Evolutionary conservation across 2,888 invertebrate genomes (phyloP).

Genomic region (Entomobrya proxima): DNA sequence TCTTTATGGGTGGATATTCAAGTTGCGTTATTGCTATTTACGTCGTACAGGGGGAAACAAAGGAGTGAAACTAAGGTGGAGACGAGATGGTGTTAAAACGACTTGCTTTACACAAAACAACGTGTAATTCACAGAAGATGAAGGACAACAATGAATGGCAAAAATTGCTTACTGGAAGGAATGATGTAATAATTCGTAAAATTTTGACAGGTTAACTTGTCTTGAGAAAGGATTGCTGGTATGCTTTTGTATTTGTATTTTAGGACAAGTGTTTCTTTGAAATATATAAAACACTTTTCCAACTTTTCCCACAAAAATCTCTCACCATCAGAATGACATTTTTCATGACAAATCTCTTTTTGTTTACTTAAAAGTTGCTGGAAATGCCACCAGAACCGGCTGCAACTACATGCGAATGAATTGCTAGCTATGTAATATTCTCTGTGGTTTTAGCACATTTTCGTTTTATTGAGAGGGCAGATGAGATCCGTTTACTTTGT

Average conservation of each 20-base stretch:
- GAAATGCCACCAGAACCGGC: too few species aligned
- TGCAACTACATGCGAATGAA: too few species aligned
- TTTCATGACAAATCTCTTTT: not conserved
- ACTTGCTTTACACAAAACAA: constrained; percentile 1
- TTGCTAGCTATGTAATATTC: too few species aligned
- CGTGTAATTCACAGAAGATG: not conserved
- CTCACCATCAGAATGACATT: not conserved
- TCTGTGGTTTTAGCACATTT: not conserved
- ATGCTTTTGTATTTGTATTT: too few species aligned
- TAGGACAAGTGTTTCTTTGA: too few species aligned
- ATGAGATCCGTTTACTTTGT: not conserved
- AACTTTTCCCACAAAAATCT: not conserved
- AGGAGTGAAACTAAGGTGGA: not conserved
- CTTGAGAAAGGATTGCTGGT: not conserved
- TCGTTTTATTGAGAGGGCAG: not conserved
- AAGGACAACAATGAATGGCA: constrained; percentile 16
- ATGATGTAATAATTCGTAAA: constrained; percentile 29
- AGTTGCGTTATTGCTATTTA: constrained; percentile 10
- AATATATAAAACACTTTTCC: too few species aligned
- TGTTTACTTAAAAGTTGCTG: too few species aligned
- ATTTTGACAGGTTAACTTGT: constrained; percentile 6
- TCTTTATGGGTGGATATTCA: not conserved
- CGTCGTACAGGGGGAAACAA: not conserved
- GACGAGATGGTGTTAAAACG: constrained; percentile 9
- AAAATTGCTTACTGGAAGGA: constrained; percentile 6